Conservation (phyloP, 2,113 vertebrate genomes). For the Lota lota region DNA sequence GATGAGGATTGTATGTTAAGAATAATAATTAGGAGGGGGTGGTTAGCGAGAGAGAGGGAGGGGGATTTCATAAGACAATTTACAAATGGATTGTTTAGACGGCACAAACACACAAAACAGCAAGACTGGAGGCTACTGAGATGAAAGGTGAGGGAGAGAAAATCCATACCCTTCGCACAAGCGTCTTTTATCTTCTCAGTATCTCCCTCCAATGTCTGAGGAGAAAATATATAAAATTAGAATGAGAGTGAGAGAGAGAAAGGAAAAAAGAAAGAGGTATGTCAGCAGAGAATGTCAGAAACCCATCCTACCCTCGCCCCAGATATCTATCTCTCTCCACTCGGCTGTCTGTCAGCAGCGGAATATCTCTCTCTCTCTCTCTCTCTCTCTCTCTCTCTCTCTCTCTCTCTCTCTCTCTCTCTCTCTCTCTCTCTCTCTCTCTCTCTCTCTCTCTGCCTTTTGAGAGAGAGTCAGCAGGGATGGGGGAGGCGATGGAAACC, state of each 20-base stretch:
- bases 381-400: conserved; percentile 25
- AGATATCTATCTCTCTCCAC: conserved; percentile 25
- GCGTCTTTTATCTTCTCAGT: too few species aligned
- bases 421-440: too few species aligned
- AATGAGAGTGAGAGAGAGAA: background rate
- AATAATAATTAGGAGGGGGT: too few species aligned
- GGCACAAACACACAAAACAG: background rate
- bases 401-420: conserved; percentile 32
- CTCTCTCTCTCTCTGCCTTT: too few species aligned
- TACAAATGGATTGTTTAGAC: too few species aligned
- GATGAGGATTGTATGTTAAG: too few species aligned
- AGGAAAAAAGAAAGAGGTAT: background rate
- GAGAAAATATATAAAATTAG: background rate
- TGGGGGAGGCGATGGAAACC: background rate
- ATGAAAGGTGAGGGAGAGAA: too few species aligned
- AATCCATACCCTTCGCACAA: too few species aligned
- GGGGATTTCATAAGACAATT: too few species aligned
- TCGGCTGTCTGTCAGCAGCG: conserved; percentile 44
- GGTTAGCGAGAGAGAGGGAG: too few species aligned
- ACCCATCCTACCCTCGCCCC: conserved; percentile 23
- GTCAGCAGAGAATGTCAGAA: conserved; percentile 8
- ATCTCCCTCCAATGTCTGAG: background rate
- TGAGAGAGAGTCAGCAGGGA: conserved; percentile 2
- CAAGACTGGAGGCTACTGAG: too few species aligned
- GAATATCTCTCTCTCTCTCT: conserved; percentile 21